Base-by-base conservation (phyloP, 2,113 vertebrate genomes). In the Pachyramphus minor region DNA sequence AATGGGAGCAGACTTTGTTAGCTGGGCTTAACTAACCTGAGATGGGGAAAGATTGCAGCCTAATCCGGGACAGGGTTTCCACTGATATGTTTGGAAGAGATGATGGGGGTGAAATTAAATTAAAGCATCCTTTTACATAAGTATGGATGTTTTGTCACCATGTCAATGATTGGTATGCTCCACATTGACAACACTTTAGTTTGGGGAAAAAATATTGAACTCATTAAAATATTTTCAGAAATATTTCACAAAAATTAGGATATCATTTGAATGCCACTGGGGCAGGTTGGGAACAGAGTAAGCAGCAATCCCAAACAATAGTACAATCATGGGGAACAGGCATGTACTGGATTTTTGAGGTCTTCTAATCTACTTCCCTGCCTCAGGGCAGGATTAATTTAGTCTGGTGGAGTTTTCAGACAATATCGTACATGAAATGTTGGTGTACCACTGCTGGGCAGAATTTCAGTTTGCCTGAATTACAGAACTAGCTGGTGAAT, bases 111-210 rank as follows among this genome's bases (percentile, higher is more conserved):
- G 9, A 84, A 91, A 72, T 64, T 6, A 71, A 60, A 6, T 35
- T 59, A 58, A 41, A 71, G 41, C 4, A 6, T 31, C 82, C 44
- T 62, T 91, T 66, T 69, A 45, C 5, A 7, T 56, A 27, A 69
- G 28, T 13, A 9, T 24, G 22, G 18, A 4, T 87, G 19, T 89
- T 92, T 69, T 60, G 23, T 49, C 35, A 67, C n/a, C 7, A 4
- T 52, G 7, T 30, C 0, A 0, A 7, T 64, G 33, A 47, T 6
- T 49, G 7, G 7, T 59, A 10, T 63, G 35, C 1, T 91, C 52
- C 33, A 20, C 72, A 67, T 22, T 71, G 55, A 55, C 66, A 84
- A 73, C 11, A 74, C 19, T 63, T 12, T 31, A n/a, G 0, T 42
- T 5, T 8, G 11, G 14, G 11, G 7, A 37, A 73, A 8, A 35